A percentile compares a stretch with the other conserved stretches of the same genome.
Evolutionary conservation across 1,140 invertebrate genomes (phyloP).

Genomic region (Chrysomallon squamiferum): DNA sequence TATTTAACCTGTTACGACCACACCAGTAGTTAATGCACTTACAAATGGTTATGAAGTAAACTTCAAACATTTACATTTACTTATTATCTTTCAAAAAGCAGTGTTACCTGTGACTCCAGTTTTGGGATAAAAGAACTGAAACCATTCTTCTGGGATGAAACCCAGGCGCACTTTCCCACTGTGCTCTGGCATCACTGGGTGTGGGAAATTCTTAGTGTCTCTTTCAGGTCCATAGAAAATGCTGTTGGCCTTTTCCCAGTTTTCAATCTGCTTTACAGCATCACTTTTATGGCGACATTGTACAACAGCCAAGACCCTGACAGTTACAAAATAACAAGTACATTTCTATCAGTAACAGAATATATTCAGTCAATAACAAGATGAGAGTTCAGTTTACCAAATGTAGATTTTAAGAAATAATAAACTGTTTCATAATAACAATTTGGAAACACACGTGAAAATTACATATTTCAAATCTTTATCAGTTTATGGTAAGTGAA

Average conservation of each 20-base stretch:
- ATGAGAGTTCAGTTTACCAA: too few relatives aligned
- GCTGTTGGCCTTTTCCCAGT: slow-evolving; percentile 51
- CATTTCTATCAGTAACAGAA: too few relatives aligned
- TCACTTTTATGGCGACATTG: background rate
- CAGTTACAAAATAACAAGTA: too few relatives aligned
- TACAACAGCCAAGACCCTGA: background rate
- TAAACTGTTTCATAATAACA: too few relatives aligned
- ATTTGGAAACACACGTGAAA: too few relatives aligned
- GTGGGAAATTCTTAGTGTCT: slow-evolving; percentile 74
- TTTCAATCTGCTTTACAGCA: slow-evolving; percentile 17
- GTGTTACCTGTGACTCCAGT: slow-evolving; percentile 79
- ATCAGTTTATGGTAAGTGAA: too few relatives aligned
- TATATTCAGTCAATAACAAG: too few relatives aligned
- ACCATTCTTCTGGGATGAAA: slow-evolving; percentile 94
- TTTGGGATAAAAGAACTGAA: slow-evolving; percentile 91
- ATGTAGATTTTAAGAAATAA: too few relatives aligned
- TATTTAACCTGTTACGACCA: too few relatives aligned
- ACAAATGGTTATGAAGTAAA: too few relatives aligned
- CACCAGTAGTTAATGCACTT: too few relatives aligned
- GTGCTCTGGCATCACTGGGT: slow-evolving; percentile 71
- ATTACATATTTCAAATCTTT: too few relatives aligned
- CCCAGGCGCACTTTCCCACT: slow-evolving; percentile 81
- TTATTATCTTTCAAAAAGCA: background rate
- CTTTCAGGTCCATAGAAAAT: slow-evolving; percentile 66
- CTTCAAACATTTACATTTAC: background rate